A percentile compares a stretch with the other conserved stretches of the same genome.
Evolutionary conservation across 2,888 invertebrate genomes (phyloP).

Genomic region (Apodemia zela): DNA sequence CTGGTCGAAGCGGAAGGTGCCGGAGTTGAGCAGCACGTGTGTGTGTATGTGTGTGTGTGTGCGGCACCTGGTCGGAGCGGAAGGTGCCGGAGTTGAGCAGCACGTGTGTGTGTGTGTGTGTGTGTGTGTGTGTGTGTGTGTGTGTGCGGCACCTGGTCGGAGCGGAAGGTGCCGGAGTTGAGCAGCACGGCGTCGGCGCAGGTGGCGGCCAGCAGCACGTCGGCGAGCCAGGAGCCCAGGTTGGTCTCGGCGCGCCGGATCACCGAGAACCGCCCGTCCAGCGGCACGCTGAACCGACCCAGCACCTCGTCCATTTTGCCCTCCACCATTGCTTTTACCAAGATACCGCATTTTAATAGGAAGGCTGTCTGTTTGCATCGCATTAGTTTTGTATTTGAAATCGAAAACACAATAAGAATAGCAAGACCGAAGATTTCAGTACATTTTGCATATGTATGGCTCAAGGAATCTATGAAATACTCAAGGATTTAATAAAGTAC

Average conservation of each 20-base stretch:
- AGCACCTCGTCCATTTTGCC: conserved; percentile 91
- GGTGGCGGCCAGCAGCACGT: conserved; percentile 90
- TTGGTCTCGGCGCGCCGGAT: conserved; percentile 93
- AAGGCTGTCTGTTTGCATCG: too few relatives aligned
- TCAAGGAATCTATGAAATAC: too few relatives aligned
- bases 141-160: conserved; percentile 83
- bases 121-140: neutral
- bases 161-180: conserved; percentile 93
- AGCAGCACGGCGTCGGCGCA: conserved; percentile 91
- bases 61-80: conserved; percentile 84
- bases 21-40: conserved; percentile 89
- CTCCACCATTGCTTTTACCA: conserved; percentile 84
- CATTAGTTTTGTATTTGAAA: too few relatives aligned
- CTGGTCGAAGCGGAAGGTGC: conserved; percentile 88
- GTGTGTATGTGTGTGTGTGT: neutral
- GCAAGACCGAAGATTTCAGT: too few relatives aligned
- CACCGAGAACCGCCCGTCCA: conserved; percentile 91
- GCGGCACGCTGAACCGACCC: conserved; percentile 90
- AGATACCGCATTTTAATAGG: too few relatives aligned
- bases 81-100: conserved; percentile 94
- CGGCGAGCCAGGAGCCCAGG: conserved; percentile 91
- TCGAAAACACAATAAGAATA: too few relatives aligned
- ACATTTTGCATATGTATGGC: too few relatives aligned
- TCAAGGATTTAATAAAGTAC: too few relatives aligned
- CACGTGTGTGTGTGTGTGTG: conserved; percentile 53